Evolutionary conservation across 2,113 vertebrate species (phyloP).

Genomic region (Vimba vimba): DNA sequence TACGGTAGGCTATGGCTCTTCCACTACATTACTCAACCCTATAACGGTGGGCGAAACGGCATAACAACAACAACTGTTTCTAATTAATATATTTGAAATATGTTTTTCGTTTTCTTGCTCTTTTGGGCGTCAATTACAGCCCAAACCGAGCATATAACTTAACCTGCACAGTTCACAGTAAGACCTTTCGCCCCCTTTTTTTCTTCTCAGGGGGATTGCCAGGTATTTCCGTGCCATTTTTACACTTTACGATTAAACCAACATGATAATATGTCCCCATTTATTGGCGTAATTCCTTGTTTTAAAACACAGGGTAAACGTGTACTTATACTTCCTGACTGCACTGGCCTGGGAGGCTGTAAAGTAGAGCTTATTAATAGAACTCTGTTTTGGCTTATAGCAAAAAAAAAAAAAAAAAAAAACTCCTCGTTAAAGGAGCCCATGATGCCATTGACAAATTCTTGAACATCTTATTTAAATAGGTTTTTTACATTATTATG

Average conservation of each 20-base stretch:
- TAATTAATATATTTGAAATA: slow-evolving; percentile 61
- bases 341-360: slow-evolving; percentile 1
- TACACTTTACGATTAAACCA: slow-evolving; percentile 49
- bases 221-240: slow-evolving; percentile 38
- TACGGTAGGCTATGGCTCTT: slow-evolving; percentile 20
- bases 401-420: not conserved
- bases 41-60: slow-evolving; percentile 41
- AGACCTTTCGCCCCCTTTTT: slow-evolving; percentile 47
- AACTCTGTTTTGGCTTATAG: not conserved
- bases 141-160: slow-evolving; percentile 54
- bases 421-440: not conserved
- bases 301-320: slow-evolving; percentile 13
- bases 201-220: slow-evolving; percentile 29
- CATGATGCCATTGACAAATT: not conserved
- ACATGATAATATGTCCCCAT: slow-evolving; percentile 37
- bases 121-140: slow-evolving; percentile 51
- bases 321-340: slow-evolving; percentile 18
- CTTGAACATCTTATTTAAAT: too few relatives aligned
- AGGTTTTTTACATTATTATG: not conserved
- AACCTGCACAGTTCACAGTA: slow-evolving; percentile 58
- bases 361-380: slow-evolving; percentile 23
- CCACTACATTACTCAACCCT: not conserved
- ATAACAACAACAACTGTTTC: slow-evolving; percentile 61
- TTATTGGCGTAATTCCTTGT: slow-evolving; percentile 18
- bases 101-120: slow-evolving; percentile 57